A percentile compares a stretch with the other conserved stretches of the same genome.
These are phyloP conservation scores for Lobophora halterata DNA, from an alignment of 2,888 invertebrate species.

Conservation along the genomic window DNA sequence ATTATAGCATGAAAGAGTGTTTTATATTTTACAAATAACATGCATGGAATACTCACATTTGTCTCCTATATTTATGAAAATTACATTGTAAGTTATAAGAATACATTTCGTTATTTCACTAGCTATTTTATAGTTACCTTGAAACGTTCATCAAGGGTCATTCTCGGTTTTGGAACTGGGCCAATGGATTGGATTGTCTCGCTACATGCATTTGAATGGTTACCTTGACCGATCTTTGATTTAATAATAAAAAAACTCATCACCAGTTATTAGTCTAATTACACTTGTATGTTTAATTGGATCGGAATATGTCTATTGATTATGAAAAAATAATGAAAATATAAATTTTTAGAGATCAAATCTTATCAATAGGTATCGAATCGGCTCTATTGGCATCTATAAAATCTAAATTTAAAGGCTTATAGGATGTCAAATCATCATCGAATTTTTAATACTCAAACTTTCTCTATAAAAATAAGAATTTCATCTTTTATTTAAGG, in stretches of 20 bases:
- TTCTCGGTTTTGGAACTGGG: conserved; percentile 49
- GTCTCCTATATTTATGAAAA: conserved; percentile 2
- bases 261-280: not conserved
- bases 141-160: conserved; percentile 37
- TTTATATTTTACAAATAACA: not conserved
- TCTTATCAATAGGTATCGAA: too few species aligned
- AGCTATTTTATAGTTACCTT: conserved; percentile 39
- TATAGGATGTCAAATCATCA: too few species aligned
- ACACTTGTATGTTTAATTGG: conserved; percentile 7
- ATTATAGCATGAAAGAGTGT: conserved; percentile 11
- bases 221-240: conserved; percentile 27
- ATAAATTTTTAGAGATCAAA: too few species aligned
- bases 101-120: conserved; percentile 22
- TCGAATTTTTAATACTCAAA: too few species aligned
- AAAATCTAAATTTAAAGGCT: too few species aligned
- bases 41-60: conserved; percentile 12
- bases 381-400: too few species aligned
- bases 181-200: conserved; percentile 46
- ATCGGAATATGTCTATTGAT: not conserved
- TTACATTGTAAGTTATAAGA: conserved; percentile 12
- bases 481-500: too few species aligned
- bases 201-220: conserved; percentile 36
- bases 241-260: conserved; percentile 17
- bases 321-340: too few species aligned
- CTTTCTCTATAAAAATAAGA: too few species aligned